Evolutionary conservation across 2,888 invertebrate species (phyloP).

Genomic region (Colletes collaris): DNA sequence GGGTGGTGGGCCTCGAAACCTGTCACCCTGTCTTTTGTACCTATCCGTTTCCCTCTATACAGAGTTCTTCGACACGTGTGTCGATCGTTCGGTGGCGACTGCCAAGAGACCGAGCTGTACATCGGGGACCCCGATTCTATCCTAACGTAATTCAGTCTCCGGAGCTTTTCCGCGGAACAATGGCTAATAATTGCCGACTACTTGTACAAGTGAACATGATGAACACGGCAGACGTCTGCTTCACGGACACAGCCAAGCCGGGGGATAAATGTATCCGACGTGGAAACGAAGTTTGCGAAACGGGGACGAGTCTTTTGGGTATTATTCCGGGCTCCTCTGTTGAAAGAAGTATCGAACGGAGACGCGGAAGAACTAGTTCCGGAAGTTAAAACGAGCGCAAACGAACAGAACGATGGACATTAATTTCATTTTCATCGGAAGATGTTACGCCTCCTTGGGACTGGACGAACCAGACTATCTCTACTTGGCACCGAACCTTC

Average conservation of each 20-base stretch:
- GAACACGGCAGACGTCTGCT: conserved; percentile 28
- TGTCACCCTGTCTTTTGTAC: conserved; percentile 11
- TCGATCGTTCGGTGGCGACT: conserved; percentile 23
- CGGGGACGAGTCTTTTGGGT: conserved; percentile 74
- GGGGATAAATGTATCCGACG: conserved; percentile 46
- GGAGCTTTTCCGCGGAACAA: conserved; percentile 77
- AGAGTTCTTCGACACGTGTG: conserved; percentile 11
- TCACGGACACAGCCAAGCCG: conserved; percentile 18
- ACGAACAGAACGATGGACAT: not conserved
- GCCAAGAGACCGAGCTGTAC: conserved; percentile 33
- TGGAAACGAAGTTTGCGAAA: conserved; percentile 78
- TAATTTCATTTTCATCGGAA: not conserved
- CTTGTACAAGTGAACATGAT: conserved; percentile 57
- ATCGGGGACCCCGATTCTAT: conserved; percentile 48
- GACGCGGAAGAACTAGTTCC: conserved; percentile 45
- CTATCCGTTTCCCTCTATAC: conserved; percentile 18
- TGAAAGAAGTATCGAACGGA: conserved; percentile 46
- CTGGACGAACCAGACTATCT: too few relatives aligned
- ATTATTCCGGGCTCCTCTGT: conserved; percentile 76
- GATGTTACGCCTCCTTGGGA: too few relatives aligned
- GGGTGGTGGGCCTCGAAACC: conserved; percentile 9
- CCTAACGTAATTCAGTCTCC: conserved; percentile 75
- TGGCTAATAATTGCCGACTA: conserved; percentile 80
- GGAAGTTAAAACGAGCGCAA: not conserved
- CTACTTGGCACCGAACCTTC: too few relatives aligned